Conservation (phyloP, 1,140 invertebrate species). For the Heliconius nattereri region DNA sequence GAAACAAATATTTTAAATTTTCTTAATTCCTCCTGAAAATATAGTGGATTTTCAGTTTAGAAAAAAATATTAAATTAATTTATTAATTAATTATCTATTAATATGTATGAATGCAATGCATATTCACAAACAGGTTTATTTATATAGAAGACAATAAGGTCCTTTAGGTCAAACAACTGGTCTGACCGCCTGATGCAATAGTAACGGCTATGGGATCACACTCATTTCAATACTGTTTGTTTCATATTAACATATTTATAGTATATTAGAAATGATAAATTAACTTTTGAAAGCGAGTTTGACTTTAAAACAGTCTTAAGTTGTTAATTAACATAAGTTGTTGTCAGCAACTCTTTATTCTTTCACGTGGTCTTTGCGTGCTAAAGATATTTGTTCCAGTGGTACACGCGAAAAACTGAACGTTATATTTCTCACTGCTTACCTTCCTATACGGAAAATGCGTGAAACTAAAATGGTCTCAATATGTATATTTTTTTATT, state of each 20-base stretch:
- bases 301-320: not conserved
- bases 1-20: too few relatives aligned
- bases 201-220: constrained; percentile 45
- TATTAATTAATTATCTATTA: not conserved
- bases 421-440: too few relatives aligned
- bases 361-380: not conserved
- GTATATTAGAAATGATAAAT: not conserved
- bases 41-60: too few relatives aligned
- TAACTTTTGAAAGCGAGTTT: not conserved
- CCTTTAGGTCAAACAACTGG: constrained; percentile 45
- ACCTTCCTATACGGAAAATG: too few relatives aligned
- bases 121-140: not conserved
- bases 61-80: too few relatives aligned
- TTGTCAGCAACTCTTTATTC: not conserved
- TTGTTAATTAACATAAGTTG: not conserved
- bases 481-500: too few relatives aligned
- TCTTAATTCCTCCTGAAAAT: too few relatives aligned
- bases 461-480: too few relatives aligned
- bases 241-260: not conserved
- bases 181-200: constrained; percentile 65
- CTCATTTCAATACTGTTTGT: constrained; percentile 44
- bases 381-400: too few relatives aligned
- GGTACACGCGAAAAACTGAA: too few relatives aligned
- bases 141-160: not conserved
- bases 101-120: not conserved